phyloP scores from a whole-genome alignment of 2,113 vertebrate species.

The Harpagus bidentatus region DNA sequence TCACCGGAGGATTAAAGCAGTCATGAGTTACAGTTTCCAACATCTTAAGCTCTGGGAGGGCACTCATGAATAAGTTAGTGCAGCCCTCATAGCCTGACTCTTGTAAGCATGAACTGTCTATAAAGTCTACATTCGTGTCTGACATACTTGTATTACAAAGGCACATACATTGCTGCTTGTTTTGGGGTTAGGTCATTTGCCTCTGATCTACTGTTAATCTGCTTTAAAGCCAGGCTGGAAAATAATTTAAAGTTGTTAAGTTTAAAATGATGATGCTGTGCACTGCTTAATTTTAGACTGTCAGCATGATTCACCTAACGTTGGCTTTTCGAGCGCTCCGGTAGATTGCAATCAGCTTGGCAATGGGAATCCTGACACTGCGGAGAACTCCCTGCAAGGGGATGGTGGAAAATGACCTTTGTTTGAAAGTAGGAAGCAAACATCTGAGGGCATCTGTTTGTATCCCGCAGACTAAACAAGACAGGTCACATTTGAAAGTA shows the following conservation, averaged over 20 bases:
- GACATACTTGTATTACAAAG: constrained; percentile 15
- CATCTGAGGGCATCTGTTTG: neutral
- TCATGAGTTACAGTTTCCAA: neutral
- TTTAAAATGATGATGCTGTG: neutral
- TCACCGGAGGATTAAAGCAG: neutral
- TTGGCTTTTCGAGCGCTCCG: neutral
- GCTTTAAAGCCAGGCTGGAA: neutral
- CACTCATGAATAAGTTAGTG: neutral
- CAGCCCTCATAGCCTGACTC: neutral
- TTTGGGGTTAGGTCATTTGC: neutral
- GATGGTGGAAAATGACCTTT: neutral
- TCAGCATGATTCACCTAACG: constrained; percentile 1
- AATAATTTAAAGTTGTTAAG: neutral
- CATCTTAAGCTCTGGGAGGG: neutral
- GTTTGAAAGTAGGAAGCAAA: neutral
- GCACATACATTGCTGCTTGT: neutral
- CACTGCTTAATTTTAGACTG: constrained; percentile 27
- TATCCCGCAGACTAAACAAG: neutral
- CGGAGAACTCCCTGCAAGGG: neutral
- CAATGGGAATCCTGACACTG: neutral
- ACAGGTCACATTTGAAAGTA: neutral
- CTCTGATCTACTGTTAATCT: constrained; percentile 34
- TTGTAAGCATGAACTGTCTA: neutral
- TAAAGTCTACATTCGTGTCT: neutral
- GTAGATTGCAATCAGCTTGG: neutral